Percentiles rank a stretch among this genome's conserved stretches.
These are phyloP conservation scores for Ophiodon elongatus DNA, from an alignment of 2,113 vertebrate genomes.

Conservation along the genomic window DNA sequence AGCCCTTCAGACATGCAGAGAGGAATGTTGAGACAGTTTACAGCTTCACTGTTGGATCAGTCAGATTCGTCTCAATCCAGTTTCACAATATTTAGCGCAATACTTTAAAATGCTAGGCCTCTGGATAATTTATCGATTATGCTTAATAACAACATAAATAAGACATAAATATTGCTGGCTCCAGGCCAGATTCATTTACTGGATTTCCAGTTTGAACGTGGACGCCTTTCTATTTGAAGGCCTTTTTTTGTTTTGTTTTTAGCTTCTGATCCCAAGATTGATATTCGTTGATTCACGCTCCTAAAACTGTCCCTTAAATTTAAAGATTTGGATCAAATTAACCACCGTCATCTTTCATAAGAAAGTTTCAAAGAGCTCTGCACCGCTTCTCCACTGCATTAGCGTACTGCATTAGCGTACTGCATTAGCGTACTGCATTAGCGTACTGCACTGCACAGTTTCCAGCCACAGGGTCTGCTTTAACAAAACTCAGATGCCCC, in stretches of 20 bases:
- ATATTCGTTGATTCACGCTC: not conserved
- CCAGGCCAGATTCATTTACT: conserved; percentile 63
- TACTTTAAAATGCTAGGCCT: conserved; percentile 16
- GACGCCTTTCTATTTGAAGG: conserved; percentile 16
- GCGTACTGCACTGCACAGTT: conserved; percentile 16
- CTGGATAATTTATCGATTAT: conserved; percentile 37
- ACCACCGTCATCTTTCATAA: not conserved
- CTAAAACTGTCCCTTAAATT: conserved; percentile 22
- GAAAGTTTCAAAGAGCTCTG: conserved; percentile 38
- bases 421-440: too few relatives aligned
- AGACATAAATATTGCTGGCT: conserved; percentile 68
- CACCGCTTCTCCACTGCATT: conserved; percentile 34
- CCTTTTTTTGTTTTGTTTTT: conserved; percentile 7
- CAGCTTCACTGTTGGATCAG: conserved; percentile 27
- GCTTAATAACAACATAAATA: conserved; percentile 61
- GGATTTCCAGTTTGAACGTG: conserved; percentile 19
- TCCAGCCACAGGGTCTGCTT: conserved; percentile 40
- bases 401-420: conserved; percentile 11
- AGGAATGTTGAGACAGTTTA: conserved; percentile 61
- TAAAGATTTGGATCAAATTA: conserved; percentile 27
- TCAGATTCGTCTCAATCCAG: conserved; percentile 28
- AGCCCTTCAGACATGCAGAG: conserved; percentile 74
- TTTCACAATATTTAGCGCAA: conserved; percentile 19
- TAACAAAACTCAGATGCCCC: conserved; percentile 35
- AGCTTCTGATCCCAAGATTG: conserved; percentile 10